Percentiles rank a stretch among this genome's conserved stretches.
These are phyloP conservation scores for Grallaria varia DNA, from an alignment of 2,113 vertebrate species.

Conservation along the genomic window DNA sequence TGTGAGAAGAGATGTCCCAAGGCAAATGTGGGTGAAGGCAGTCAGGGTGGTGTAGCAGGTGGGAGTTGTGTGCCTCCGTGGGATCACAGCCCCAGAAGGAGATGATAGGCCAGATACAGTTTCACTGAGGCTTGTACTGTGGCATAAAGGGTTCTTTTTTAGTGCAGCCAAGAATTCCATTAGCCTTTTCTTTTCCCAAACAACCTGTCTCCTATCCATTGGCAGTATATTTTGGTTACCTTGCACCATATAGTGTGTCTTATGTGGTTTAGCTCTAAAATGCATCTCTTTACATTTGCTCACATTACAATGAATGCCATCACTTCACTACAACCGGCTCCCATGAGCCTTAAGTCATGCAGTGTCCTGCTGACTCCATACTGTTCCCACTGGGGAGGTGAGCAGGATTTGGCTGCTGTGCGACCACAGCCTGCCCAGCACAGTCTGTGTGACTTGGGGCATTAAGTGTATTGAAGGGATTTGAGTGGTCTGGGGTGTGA, in stretches of 20 bases:
- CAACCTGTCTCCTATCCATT: not conserved
- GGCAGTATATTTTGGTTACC: not conserved
- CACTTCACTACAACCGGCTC: not conserved
- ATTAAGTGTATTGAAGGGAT: not conserved
- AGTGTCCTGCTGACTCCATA: not conserved
- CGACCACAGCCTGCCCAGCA: not conserved
- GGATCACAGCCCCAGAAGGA: not conserved
- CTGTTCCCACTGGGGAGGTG: not conserved
- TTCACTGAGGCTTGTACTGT: not conserved
- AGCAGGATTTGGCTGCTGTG: not conserved
- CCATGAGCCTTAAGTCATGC: accelerated
- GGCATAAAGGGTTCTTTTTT: slow-evolving; percentile 26
- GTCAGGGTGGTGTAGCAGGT: not conserved
- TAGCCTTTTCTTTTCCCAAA: slow-evolving; percentile 30
- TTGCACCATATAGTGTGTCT: not conserved
- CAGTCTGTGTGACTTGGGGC: not conserved
- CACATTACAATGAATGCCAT: not conserved
- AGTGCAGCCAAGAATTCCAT: slow-evolving; percentile 40
- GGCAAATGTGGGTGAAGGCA: accelerated
- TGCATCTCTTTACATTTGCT: not conserved
- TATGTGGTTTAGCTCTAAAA: not conserved
- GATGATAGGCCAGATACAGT: not conserved
- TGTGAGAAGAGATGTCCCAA: not conserved
- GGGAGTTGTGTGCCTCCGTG: accelerated
- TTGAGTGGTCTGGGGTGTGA: not conserved